Conservation (phyloP, 2,113 vertebrate genomes). For the Climacteris rufus region DNA sequence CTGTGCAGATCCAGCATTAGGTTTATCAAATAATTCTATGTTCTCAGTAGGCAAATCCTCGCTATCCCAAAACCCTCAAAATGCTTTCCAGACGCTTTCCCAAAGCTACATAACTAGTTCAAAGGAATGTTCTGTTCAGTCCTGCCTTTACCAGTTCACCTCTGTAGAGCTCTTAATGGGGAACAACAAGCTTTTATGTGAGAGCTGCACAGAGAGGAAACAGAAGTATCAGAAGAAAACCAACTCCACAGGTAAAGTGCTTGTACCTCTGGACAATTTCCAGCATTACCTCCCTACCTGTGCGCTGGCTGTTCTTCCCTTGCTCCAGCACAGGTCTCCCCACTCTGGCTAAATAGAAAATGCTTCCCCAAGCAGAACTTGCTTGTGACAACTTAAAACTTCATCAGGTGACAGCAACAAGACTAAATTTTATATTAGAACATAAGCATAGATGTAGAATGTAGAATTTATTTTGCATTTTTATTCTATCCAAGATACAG, state of each 20-base stretch:
- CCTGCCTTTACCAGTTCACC: constrained; percentile 96
- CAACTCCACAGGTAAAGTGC: constrained; percentile 73
- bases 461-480: neutral
- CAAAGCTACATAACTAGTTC: constrained; percentile 90
- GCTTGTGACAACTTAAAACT: neutral
- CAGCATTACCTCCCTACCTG: neutral
- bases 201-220: constrained; percentile 87
- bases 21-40: constrained; percentile 25
- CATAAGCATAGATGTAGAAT: accelerated
- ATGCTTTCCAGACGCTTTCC: constrained; percentile 92
- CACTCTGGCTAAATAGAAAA: neutral
- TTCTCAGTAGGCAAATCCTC: constrained; percentile 54
- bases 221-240: constrained; percentile 79
- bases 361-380: neutral
- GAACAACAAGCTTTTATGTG: constrained; percentile 96
- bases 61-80: constrained; percentile 65
- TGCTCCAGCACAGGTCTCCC: neutral
- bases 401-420: neutral
- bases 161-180: constrained; percentile 96
- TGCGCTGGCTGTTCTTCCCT: neutral
- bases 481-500: neutral
- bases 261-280: neutral
- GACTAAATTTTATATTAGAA: neutral
- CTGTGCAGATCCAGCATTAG: neutral
- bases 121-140: constrained; percentile 97